Conservation (phyloP, 2,888 invertebrate genomes). For the Sussaba pulchella region DNA sequence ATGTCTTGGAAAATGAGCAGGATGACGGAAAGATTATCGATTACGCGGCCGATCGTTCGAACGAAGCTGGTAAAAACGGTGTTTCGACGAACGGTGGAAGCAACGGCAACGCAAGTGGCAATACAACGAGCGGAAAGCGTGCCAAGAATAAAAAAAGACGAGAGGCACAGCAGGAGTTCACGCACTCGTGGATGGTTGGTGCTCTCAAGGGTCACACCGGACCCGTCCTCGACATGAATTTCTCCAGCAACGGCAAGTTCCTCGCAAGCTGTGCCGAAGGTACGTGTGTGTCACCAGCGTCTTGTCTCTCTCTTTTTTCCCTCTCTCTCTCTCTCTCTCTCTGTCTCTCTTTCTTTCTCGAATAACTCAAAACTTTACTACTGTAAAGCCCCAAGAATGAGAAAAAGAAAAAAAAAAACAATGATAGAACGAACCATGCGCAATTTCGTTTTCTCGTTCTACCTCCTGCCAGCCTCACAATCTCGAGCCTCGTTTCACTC, state of each 20-base stretch:
- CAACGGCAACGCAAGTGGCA: slow-evolving; percentile 44
- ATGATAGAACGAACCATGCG: background rate
- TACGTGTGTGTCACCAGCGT: slow-evolving; percentile 82
- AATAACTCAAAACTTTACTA: slow-evolving; percentile 8
- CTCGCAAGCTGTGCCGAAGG: slow-evolving; percentile 94
- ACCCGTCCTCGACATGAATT: slow-evolving; percentile 91
- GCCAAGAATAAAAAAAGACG: slow-evolving; percentile 80
- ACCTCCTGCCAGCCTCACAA: slow-evolving; percentile 28
- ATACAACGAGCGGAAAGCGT: slow-evolving; percentile 73
- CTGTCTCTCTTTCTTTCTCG: background rate
- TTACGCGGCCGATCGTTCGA: slow-evolving; percentile 31
- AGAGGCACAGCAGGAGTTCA: slow-evolving; percentile 80
- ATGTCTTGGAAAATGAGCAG: slow-evolving; percentile 21
- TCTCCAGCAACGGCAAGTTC: slow-evolving; percentile 94
- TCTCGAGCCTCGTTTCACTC: background rate
- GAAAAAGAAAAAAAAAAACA: background rate
- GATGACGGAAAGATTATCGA: slow-evolving; percentile 12
- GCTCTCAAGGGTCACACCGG: slow-evolving; percentile 94
- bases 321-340: background rate
- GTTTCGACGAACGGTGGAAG: slow-evolving; percentile 27
- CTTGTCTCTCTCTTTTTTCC: background rate
- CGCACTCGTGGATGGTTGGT: slow-evolving; percentile 89
- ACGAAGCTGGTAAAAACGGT: slow-evolving; percentile 41
- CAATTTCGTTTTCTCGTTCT: slow-evolving; percentile 33
- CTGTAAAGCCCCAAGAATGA: no score